Evolutionary conservation across 1,140 invertebrate genomes (phyloP), one percentile per base, ranked within the genome.

Genomic region (Brachionus plicatilis): DNA sequence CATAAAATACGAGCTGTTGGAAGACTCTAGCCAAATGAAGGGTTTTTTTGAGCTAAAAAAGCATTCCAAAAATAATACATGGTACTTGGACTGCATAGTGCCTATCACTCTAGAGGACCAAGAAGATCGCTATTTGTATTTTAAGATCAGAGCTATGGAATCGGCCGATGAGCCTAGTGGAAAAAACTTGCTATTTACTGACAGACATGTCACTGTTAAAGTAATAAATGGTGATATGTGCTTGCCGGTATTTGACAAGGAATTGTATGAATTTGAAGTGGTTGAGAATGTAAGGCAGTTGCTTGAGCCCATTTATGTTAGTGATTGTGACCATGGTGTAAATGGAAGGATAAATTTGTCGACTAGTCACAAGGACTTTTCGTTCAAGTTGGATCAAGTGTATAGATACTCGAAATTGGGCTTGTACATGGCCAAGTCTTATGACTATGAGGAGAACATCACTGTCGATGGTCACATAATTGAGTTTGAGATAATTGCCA

Each of bases 401-500:
- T 82, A 82, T 14, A 53, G 79, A 17, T 68, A 82, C 14, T 60
- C 53, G 1, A 60, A 68, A 27, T 17, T 82, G 50, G 79, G 53
- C 45, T 20, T 82, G 12, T 45, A 68, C 79, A 82, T 82, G 79
- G 33, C 17, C 33, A 43, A 47, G 9, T 60, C 79, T 5, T 82
- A 65, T 68, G 65, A 82, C 33, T 82, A 66, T 24, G 79, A 82
- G 37, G 9, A 65, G 7, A 60, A 65, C 24, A 9, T 65, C 45
- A 68, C 53, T 12, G 17, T 29, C 8, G 14, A 82, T 82, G 79
- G 79, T 43, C 79, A 65, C 12, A 33, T 82, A 12, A 82, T 82
- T 68, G 79, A 82, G 27, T 82, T 82, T 45, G 79, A 82, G n/a
- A 65, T 82, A 45, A 82, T 82, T 33, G 79, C 79, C 17, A 24